A percentile compares a stretch with the other conserved stretches of the same genome.
Conservation (phyloP, 1,140 invertebrate species). For the Ganaspis sp. region DNA sequence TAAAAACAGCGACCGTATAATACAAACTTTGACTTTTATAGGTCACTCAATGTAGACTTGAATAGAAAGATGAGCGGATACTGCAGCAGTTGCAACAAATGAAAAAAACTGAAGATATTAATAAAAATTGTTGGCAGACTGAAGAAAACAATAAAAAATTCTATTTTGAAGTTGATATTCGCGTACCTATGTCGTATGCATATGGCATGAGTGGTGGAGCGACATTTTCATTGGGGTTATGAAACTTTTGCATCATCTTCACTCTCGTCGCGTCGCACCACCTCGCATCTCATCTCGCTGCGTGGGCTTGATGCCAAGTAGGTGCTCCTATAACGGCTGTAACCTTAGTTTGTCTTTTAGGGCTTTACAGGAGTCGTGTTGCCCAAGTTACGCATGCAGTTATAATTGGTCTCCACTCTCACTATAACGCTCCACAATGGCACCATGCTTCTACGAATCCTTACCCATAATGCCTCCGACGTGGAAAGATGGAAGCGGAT, state of each 20-base stretch:
- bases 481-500: slow-evolving; percentile 51
- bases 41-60: background rate
- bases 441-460: slow-evolving; percentile 48
- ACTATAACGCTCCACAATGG: slow-evolving; percentile 38
- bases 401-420: slow-evolving; percentile 52
- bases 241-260: slow-evolving; percentile 26
- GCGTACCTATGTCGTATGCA: slow-evolving; percentile 7
- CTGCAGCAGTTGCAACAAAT: background rate
- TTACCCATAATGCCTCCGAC: slow-evolving; percentile 53
- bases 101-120: background rate
- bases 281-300: slow-evolving; percentile 3
- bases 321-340: slow-evolving; percentile 27
- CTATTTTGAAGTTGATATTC: slow-evolving; percentile 17
- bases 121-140: slow-evolving; percentile 5
- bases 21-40: too few species aligned
- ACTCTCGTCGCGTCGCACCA: slow-evolving; percentile 16
- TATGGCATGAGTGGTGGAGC: background rate
- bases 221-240: slow-evolving; percentile 29
- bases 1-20: too few species aligned
- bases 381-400: slow-evolving; percentile 54
- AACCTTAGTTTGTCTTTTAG: slow-evolving; percentile 48
- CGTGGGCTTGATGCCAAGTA: slow-evolving; percentile 42
- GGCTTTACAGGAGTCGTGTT: slow-evolving; percentile 47
- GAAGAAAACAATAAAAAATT: slow-evolving; percentile 2
- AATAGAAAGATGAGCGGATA: background rate